Evolutionary conservation across 2,113 vertebrate species (phyloP).

Genomic region (Tretioscincus oriximinensis): DNA sequence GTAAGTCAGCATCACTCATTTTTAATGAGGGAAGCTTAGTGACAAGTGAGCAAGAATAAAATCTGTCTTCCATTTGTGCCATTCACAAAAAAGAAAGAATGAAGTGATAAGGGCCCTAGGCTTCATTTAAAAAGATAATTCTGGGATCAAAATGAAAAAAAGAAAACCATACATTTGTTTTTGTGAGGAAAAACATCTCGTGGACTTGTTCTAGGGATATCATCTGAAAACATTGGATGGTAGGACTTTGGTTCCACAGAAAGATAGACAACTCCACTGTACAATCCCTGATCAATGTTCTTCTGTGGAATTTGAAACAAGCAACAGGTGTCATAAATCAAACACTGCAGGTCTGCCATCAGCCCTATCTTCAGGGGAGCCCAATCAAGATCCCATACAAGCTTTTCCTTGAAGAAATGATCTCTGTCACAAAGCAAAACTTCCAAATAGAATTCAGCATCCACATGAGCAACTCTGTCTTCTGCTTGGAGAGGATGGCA

Average conservation of each 20-base stretch:
- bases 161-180: neutral
- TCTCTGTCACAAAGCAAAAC: neutral
- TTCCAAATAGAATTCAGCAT: neutral
- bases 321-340: slow-evolving; percentile 7
- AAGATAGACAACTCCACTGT: too few species aligned
- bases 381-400: neutral
- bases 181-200: slow-evolving; percentile 1
- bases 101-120: slow-evolving; percentile 7
- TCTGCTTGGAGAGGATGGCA: neutral
- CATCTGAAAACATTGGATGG: too few species aligned
- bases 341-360: neutral
- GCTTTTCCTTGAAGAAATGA: neutral
- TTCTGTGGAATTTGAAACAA: neutral
- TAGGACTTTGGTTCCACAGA: too few species aligned
- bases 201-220: too few species aligned
- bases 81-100: slow-evolving; percentile 29
- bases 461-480: neutral
- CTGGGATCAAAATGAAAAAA: neutral
- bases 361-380: neutral
- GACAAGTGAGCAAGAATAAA: slow-evolving; percentile 46
- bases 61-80: slow-evolving; percentile 41
- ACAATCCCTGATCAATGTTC: neutral
- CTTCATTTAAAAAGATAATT: slow-evolving; percentile 6
- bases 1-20: slow-evolving; percentile 64
- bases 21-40: slow-evolving; percentile 57